Percentiles rank a stretch among this genome's conserved stretches.
phyloP scores from a whole-genome alignment of 1,140 invertebrate genomes.

The Habropoda laboriosa region DNA sequence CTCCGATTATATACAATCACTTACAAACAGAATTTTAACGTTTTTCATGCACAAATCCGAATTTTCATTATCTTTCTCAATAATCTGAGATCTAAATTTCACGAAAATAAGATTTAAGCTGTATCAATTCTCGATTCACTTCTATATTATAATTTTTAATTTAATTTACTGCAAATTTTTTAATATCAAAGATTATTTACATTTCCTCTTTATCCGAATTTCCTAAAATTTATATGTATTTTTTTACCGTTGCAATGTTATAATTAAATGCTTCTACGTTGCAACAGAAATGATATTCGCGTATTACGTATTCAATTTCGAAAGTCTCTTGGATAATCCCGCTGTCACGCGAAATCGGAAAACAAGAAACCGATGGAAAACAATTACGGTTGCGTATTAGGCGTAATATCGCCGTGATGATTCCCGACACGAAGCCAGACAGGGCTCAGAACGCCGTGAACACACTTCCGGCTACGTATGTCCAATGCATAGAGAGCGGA shows the following conservation, averaged over 20 bases:
- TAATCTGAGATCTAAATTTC: too few relatives aligned
- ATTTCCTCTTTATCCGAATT: too few relatives aligned
- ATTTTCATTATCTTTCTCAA: too few relatives aligned
- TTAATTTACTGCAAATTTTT: too few relatives aligned
- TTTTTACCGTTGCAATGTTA: too few relatives aligned
- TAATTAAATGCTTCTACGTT: background rate
- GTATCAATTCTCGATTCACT: too few relatives aligned
- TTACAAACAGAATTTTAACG: too few relatives aligned
- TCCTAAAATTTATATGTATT: background rate
- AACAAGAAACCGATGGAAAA: conserved; percentile 3
- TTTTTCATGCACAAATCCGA: too few relatives aligned
- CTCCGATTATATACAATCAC: too few relatives aligned
- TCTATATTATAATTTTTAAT: too few relatives aligned
- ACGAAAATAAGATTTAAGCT: too few relatives aligned
- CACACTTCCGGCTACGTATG: conserved; percentile 17
- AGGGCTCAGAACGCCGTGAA: background rate
- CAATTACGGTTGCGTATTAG: background rate
- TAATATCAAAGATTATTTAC: too few relatives aligned
- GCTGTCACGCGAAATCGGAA: background rate
- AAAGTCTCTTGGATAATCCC: background rate
- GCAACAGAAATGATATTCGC: background rate
- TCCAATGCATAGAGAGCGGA: background rate
- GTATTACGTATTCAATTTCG: background rate
- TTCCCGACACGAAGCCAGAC: conserved; percentile 28
- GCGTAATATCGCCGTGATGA: background rate